These are phyloP conservation scores for Erynnis tages DNA, from an alignment of 2,888 invertebrate genomes.

Conservation along the genomic window DNA sequence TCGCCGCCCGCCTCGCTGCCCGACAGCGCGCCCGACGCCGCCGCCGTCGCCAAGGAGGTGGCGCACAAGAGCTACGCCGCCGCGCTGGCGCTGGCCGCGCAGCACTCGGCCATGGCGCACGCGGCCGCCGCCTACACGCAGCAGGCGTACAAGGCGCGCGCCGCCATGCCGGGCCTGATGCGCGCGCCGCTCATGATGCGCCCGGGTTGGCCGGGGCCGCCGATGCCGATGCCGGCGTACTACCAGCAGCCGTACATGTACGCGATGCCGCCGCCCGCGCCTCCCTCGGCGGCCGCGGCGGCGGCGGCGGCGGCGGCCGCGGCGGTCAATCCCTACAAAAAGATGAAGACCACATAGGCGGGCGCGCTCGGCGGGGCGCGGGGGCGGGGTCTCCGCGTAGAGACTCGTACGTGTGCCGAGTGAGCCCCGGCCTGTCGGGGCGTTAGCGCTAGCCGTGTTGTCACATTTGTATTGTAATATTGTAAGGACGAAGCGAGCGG, in stretches of 20 bases:
- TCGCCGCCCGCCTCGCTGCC: conserved; percentile 44
- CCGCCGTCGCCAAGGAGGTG: conserved; percentile 88
- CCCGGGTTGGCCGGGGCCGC: conserved; percentile 71
- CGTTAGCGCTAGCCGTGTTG: conserved; percentile 66
- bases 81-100: conserved; percentile 78
- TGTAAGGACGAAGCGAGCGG: conserved; percentile 77
- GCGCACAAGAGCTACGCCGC: conserved; percentile 92
- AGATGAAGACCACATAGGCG: conserved; percentile 92
- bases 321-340: conserved; percentile 91
- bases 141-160: conserved; percentile 87
- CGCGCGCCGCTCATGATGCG: conserved; percentile 72
- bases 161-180: conserved; percentile 74
- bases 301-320: conserved; percentile 68
- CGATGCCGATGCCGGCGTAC: conserved; percentile 72
- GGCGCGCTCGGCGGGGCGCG: conserved; percentile 68
- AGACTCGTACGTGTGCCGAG: conserved; percentile 76
- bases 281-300: conserved; percentile 64
- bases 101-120: conserved; percentile 65
- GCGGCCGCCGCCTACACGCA: conserved; percentile 72
- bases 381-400: conserved; percentile 78
- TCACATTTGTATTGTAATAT: conserved; percentile 80
- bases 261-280: conserved; percentile 75
- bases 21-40: conserved; percentile 77
- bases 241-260: conserved; percentile 78
- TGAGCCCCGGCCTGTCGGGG: conserved; percentile 75